Evolutionary conservation across 1,140 invertebrate genomes (phyloP), one percentile per base, ranked within the genome.

Genomic region (Drosophila lacertosa): DNA sequence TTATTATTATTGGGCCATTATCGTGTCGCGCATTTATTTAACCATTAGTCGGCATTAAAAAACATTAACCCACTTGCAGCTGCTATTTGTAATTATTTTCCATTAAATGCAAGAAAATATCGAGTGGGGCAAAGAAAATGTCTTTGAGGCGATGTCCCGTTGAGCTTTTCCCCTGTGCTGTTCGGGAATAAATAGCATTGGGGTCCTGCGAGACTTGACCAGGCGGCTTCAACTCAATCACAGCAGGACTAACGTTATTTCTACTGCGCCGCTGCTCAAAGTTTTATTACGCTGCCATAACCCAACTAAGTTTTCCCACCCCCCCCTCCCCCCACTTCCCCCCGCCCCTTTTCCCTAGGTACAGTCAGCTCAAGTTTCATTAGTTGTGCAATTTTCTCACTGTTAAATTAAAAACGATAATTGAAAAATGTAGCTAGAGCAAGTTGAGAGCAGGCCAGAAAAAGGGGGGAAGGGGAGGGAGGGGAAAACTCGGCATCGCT

Each of bases 381-480:
- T 78, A 86, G 82, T 82, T 77, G 77, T 78, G 78, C 83, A 69
- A 88, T 88, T 88, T 88, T 88, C 74, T 76, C 78, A 76, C 74
- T 78, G 64, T 59, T 82, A 72, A 88, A 88, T 88, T 88, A 88
- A 88, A 88, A 88, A 88, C 82, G 82, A 88, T 88, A 88, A 88
- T 88, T 88, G 82, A 80, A 89, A 89, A 91, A 65, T 90, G 89
- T 74, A 74, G 68, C 74, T 57, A 39, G 32, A 65, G 62, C 55
- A 42, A n/a, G n/a, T n/a, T n/a, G n/a, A n/a, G n/a, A n/a, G n/a
- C n/a, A n/a, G n/a, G n/a, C n/a, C n/a, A n/a, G n/a, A n/a, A n/a
- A n/a, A n/a, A n/a, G n/a, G n/a, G n/a, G n/a, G n/a, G n/a, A n/a
- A 6, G 7, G 7, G 24, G 24, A 6, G 24, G 4, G 7, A 26